Evolutionary conservation across 2,797 vertebrate genomes (phyloP).

Genomic region (Poliocrania exsul): DNA sequence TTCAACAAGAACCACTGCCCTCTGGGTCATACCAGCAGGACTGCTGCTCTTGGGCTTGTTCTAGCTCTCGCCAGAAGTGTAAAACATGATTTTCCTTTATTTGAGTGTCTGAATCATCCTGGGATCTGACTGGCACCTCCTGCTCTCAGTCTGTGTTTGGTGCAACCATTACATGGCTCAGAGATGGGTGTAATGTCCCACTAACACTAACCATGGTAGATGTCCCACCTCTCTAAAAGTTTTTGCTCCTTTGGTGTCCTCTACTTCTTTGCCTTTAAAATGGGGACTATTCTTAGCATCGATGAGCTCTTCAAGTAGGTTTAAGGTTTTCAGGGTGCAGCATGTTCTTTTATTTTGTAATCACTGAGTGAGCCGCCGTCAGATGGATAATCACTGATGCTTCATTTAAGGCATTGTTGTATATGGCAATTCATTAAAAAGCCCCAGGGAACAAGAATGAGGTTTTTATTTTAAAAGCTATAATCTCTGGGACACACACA

Average conservation of each 20-base stretch:
- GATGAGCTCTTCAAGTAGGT: neutral
- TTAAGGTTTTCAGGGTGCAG: neutral
- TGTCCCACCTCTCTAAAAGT: neutral
- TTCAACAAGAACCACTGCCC: neutral
- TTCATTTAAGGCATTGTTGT: neutral
- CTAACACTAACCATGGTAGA: rapidly evolving
- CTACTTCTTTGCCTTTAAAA: neutral
- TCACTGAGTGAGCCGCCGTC: neutral
- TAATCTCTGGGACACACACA: slow-evolving; percentile 30
- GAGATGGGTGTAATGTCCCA: neutral
- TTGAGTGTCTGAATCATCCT: neutral
- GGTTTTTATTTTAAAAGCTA: slow-evolving; percentile 58
- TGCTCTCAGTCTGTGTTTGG: neutral
- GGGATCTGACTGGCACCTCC: neutral
- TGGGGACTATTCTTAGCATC: neutral
- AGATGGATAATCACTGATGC: neutral
- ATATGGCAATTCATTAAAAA: slow-evolving; percentile 34
- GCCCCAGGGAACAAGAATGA: neutral
- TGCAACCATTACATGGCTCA: neutral
- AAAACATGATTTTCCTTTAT: neutral
- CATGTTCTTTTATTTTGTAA: neutral
- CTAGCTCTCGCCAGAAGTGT: neutral
- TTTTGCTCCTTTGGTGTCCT: neutral
- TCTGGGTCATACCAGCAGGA: neutral
- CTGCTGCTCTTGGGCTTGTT: neutral